Conservation (phyloP, 2,797 vertebrate genomes). For the Artibeus jamaicensis region DNA sequence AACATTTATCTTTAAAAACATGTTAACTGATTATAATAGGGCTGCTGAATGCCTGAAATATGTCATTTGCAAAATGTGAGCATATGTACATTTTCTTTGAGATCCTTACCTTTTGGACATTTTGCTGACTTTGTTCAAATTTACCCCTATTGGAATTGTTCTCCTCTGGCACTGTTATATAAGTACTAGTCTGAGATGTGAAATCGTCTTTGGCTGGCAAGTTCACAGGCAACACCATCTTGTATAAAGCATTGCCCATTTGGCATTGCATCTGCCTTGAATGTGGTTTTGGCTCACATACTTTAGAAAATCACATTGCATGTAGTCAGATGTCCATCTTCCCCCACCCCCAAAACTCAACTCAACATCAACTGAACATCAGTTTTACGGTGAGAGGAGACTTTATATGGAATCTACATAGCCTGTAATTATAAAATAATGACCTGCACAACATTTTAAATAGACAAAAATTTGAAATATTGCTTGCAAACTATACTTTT, state of each 20-base stretch:
- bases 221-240: not conserved
- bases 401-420: not conserved
- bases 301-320: not conserved
- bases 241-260: not conserved
- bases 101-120: not conserved
- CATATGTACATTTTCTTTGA: not conserved
- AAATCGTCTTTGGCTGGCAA: not conserved
- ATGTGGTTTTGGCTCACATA: not conserved
- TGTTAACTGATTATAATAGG: not conserved
- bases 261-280: not conserved
- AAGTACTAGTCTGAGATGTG: not conserved
- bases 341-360: not conserved
- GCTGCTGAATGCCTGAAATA: conserved; percentile 2
- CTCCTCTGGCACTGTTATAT: not conserved
- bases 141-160: not conserved
- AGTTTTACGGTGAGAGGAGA: not conserved
- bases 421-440: conserved; percentile 6
- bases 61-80: not conserved
- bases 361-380: not conserved
- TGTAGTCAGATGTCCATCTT: not conserved
- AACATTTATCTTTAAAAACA: not conserved
- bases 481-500: not conserved
- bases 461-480: not conserved
- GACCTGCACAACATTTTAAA: not conserved
- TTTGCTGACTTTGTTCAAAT: not conserved